phyloP scores from a whole-genome alignment of 30 jellyfish, hydroid and myxozoan genomes.

The Hydractinia echinata region DNA sequence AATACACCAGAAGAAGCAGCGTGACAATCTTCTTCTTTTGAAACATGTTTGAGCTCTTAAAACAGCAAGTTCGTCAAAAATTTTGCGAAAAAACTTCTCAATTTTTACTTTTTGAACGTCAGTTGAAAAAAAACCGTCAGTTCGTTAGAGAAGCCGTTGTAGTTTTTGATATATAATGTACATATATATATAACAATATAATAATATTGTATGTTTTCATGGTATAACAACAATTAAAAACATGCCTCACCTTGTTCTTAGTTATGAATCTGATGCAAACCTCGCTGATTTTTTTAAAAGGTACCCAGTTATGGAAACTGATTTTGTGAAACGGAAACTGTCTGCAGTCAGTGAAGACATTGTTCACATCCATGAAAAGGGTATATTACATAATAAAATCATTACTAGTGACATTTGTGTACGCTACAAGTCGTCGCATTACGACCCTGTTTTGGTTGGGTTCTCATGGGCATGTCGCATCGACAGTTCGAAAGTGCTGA shows the following conservation, averaged over 20 bases:
- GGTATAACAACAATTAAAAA: background rate
- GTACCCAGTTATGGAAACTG: background rate
- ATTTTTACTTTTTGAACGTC: no score
- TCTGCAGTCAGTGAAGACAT: background rate
- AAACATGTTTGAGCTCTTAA: no score
- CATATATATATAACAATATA: no score
- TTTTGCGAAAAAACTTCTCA: no score
- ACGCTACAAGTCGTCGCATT: background rate
- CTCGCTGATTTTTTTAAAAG: background rate
- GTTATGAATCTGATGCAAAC: background rate
- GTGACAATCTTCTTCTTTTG: no score
- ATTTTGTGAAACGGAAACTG: background rate
- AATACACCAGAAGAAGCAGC: no score
- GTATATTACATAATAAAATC: background rate
- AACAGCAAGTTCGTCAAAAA: no score
- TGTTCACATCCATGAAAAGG: conserved; percentile 2
- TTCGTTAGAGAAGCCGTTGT: no score
- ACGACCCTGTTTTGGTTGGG: background rate
- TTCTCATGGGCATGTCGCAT: background rate
- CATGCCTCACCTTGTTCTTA: background rate
- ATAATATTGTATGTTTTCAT: background rate
- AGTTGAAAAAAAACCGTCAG: no score
- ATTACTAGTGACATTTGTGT: background rate
- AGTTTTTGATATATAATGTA: no score
- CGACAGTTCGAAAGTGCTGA: conserved; percentile 4